These are phyloP conservation scores for Ypsolopha scabrella DNA, from an alignment of 2,888 invertebrate species.

Conservation along the genomic window DNA sequence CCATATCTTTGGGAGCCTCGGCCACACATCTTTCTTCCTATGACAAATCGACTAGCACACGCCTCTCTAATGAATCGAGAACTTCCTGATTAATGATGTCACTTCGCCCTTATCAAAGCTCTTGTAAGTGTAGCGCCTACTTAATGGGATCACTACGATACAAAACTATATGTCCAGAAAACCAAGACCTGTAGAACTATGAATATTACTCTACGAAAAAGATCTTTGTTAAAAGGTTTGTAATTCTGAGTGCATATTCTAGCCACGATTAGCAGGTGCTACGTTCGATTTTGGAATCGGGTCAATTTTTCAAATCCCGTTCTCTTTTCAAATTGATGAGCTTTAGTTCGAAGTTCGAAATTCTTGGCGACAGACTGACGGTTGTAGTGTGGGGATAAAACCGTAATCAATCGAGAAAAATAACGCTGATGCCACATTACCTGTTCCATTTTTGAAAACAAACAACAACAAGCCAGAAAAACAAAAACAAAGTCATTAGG, in stretches of 20 bases:
- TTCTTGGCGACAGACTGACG: not conserved
- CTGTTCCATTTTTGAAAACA: not conserved
- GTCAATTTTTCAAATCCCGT: constrained; percentile 7
- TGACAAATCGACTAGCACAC: constrained; percentile 50
- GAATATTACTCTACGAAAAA: not conserved
- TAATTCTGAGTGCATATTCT: not conserved
- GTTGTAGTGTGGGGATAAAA: too few relatives aligned
- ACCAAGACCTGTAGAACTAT: not conserved
- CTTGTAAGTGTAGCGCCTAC: constrained; percentile 43
- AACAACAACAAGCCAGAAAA: constrained; percentile 7
- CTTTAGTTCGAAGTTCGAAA: not conserved
- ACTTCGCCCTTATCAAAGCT: constrained; percentile 42
- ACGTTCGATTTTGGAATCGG: constrained; percentile 26
- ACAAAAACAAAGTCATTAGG: constrained; percentile 21
- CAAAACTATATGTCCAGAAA: constrained; percentile 16
- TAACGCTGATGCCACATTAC: too few relatives aligned
- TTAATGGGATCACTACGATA: constrained; percentile 51
- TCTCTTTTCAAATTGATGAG: not conserved
- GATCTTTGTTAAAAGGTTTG: not conserved
- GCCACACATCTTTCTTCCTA: constrained; percentile 40
- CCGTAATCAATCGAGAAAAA: too few relatives aligned
- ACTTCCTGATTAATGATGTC: constrained; percentile 58
- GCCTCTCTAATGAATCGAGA: constrained; percentile 52
- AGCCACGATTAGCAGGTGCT: constrained; percentile 23
- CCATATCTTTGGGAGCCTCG: constrained; percentile 17